Conservation (phyloP, 2,888 invertebrate species). For the Diloba caeruleocephala region DNA sequence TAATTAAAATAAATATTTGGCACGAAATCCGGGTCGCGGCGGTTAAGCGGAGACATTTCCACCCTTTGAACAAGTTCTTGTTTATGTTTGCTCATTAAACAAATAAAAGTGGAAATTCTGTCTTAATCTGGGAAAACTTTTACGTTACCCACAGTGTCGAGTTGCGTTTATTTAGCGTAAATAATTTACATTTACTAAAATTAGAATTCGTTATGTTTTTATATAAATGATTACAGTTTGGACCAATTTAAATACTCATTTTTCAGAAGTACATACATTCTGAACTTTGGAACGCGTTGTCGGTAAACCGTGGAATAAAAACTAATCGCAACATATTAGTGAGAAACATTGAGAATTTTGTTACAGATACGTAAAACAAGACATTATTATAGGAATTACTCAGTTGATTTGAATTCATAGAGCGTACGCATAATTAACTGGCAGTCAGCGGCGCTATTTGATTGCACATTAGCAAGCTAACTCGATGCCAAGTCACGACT, state of each 20-base stretch:
- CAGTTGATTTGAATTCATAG: conserved; percentile 79
- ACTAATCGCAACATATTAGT: neutral
- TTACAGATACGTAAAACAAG: conserved; percentile 49
- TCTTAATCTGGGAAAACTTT: conserved; percentile 77
- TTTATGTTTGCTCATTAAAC: conserved; percentile 87
- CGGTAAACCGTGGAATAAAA: neutral
- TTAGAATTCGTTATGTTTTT: conserved; percentile 50
- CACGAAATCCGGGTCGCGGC: conserved; percentile 84
- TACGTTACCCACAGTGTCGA: conserved; percentile 61
- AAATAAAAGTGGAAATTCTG: conserved; percentile 83
- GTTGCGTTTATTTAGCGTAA: conserved; percentile 61
- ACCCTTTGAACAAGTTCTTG: conserved; percentile 87
- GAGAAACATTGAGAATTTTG: conserved; percentile 27
- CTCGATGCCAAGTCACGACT: conserved; percentile 85
- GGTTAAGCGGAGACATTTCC: conserved; percentile 86
- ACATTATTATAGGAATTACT: conserved; percentile 71
- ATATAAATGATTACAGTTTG: conserved; percentile 50
- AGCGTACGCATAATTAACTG: conserved; percentile 82
- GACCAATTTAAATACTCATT: conserved; percentile 37
- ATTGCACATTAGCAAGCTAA: conserved; percentile 83
- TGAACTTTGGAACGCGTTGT: neutral
- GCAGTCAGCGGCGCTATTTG: conserved; percentile 77
- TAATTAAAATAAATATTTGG: conserved; percentile 89
- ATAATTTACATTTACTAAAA: conserved; percentile 57
- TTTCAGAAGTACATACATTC: conserved; percentile 1